phyloP scores from a whole-genome alignment of 2,888 invertebrate species.

The Allolobophora icterica region DNA sequence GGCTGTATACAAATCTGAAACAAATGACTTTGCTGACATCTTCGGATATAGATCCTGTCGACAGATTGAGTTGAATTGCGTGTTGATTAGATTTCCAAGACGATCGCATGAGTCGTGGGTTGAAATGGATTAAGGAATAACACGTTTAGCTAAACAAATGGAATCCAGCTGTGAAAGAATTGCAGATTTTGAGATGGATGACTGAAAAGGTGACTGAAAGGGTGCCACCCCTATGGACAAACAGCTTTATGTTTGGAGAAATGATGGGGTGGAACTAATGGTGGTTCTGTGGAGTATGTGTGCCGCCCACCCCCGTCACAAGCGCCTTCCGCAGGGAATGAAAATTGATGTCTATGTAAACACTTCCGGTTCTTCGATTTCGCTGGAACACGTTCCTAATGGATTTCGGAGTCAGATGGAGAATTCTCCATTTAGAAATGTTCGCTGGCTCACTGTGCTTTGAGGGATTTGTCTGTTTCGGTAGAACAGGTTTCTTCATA shows the following conservation, averaged over 20 bases:
- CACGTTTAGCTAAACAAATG: background rate
- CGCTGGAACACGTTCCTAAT: constrained; percentile 10
- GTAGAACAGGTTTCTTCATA: background rate
- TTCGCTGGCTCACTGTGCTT: background rate
- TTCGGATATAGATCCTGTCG: background rate
- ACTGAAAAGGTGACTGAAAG: background rate
- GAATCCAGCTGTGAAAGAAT: background rate
- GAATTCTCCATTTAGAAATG: background rate
- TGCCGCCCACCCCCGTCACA: background rate
- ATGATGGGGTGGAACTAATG: background rate
- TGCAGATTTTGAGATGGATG: background rate
- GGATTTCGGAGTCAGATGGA: background rate
- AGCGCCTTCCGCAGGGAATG: background rate
- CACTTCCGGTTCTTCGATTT: background rate
- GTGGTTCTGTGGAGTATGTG: background rate
- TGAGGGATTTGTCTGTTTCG: background rate
- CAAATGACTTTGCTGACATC: too few relatives aligned
- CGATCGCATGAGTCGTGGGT: background rate
- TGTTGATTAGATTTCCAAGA: background rate
- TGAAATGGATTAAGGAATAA: background rate
- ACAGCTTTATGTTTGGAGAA: background rate
- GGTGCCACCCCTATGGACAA: background rate
- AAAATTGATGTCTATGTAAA: background rate
- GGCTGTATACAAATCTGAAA: too few relatives aligned
- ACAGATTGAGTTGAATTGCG: background rate